Percentiles rank a stretch among this genome's conserved stretches.
These are phyloP conservation scores for Cirrhinus mrigala DNA, from an alignment of 2,797 vertebrate species.

Conservation along the genomic window DNA sequence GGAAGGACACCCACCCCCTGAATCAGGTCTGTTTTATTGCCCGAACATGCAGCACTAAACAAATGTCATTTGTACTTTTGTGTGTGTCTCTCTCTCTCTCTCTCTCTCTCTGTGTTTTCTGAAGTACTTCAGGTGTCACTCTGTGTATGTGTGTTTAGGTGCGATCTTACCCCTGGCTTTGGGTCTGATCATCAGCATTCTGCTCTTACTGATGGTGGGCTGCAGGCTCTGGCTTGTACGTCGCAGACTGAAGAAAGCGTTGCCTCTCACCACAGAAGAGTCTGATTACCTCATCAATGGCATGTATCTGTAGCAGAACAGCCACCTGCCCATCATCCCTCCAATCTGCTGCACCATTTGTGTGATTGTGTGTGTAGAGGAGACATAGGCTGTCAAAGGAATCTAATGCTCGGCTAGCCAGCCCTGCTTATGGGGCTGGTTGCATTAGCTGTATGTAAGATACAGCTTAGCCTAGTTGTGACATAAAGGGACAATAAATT, in stretches of 20 bases:
- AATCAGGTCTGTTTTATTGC: conserved; percentile 82
- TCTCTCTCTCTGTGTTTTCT: not conserved
- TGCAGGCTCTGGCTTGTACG: conserved; percentile 90
- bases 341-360: not conserved
- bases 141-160: conserved; percentile 73
- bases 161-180: conserved; percentile 93
- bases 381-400: not conserved
- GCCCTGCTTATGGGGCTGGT: not conserved
- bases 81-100: too few relatives aligned
- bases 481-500: not conserved
- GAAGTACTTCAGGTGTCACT: not conserved
- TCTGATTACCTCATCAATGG: conserved; percentile 99
- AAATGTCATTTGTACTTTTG: not conserved
- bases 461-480: not conserved
- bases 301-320: conserved; percentile 89
- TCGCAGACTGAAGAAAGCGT: conserved; percentile 93
- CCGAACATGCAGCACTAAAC: not conserved
- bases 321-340: not conserved
- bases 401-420: not conserved
- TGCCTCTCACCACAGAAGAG: conserved; percentile 95
- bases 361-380: not conserved
- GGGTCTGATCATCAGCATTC: conserved; percentile 90
- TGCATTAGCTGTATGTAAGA: not conserved
- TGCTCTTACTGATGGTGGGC: conserved; percentile 93
- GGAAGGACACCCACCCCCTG: conserved; percentile 85